A percentile compares a stretch with the other conserved stretches of the same genome.
phyloP scores from a whole-genome alignment of 2,113 vertebrate species.

The Ondatra zibethicus region DNA sequence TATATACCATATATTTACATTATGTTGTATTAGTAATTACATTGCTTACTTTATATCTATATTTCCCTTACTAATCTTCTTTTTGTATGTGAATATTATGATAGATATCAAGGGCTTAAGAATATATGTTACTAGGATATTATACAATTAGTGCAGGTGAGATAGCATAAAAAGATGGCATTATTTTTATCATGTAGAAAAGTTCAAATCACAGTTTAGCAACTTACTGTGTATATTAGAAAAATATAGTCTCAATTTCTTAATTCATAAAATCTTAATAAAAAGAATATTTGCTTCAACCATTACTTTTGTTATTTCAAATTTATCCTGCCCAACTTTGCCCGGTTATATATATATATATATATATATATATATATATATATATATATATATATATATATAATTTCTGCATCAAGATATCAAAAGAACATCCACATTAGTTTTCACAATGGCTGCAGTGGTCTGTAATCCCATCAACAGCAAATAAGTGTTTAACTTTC shows the following conservation, averaged over 20 bases:
- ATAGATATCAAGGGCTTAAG: neutral
- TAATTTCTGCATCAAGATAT: neutral
- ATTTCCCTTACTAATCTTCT: neutral
- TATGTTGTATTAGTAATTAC: neutral
- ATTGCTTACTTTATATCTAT: neutral
- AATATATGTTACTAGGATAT: neutral
- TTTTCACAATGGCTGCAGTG: neutral
- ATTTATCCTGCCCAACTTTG: neutral
- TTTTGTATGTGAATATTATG: neutral
- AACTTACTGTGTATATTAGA: neutral
- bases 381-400: neutral
- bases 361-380: neutral
- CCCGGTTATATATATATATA: neutral
- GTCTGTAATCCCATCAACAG: neutral
- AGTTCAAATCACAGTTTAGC: neutral
- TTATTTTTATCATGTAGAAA: neutral
- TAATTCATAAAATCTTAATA: neutral
- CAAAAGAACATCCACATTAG: neutral
- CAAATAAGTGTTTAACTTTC: neutral
- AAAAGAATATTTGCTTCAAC: neutral
- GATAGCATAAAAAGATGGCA: neutral
- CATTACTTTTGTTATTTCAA: neutral
- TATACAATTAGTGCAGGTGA: neutral
- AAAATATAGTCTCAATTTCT: neutral
- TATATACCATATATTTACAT: neutral